Evolutionary conservation across 2,797 vertebrate species (phyloP).

Genomic region (Chelidonichthys spinosus): DNA sequence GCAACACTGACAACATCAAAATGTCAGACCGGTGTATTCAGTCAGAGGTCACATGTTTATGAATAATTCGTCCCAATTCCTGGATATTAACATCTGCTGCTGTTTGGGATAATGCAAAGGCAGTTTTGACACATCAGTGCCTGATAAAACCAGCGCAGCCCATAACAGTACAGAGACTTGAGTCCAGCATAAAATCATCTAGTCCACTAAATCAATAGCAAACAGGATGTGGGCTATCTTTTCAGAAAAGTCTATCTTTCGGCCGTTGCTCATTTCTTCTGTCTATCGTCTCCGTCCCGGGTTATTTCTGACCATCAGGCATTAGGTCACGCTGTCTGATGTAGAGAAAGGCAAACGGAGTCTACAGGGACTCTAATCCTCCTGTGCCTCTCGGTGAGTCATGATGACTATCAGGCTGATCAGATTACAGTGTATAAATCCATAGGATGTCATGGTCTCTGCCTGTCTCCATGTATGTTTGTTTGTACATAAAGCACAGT

Average conservation of each 20-base stretch:
- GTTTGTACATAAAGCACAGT: conserved; percentile 8
- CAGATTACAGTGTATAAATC: conserved; percentile 62
- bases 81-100: conserved; percentile 17
- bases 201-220: conserved; percentile 60
- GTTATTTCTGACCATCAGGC: conserved; percentile 56
- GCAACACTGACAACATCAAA: conserved; percentile 57
- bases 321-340: conserved; percentile 53
- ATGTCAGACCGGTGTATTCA: conserved; percentile 51
- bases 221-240: conserved; percentile 41
- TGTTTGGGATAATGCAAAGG: conserved; percentile 26
- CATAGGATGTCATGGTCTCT: conserved; percentile 37
- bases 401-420: conserved; percentile 59
- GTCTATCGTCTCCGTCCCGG: conserved; percentile 15
- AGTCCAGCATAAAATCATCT: conserved; percentile 34
- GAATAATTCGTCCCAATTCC: conserved; percentile 53
- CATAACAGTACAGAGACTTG: conserved; percentile 35
- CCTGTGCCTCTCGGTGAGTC: conserved; percentile 45
- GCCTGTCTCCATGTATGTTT: conserved; percentile 24
- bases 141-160: conserved; percentile 22
- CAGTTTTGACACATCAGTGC: conserved; percentile 22
- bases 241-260: conserved; percentile 22
- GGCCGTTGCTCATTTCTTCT: conserved; percentile 27
- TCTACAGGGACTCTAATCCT: conserved; percentile 43
- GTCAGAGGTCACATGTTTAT: conserved; percentile 45
- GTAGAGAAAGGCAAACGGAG: conserved; percentile 56